Evolutionary conservation across 2,113 vertebrate species (phyloP).

Genomic region (Hiodon alosoides): DNA sequence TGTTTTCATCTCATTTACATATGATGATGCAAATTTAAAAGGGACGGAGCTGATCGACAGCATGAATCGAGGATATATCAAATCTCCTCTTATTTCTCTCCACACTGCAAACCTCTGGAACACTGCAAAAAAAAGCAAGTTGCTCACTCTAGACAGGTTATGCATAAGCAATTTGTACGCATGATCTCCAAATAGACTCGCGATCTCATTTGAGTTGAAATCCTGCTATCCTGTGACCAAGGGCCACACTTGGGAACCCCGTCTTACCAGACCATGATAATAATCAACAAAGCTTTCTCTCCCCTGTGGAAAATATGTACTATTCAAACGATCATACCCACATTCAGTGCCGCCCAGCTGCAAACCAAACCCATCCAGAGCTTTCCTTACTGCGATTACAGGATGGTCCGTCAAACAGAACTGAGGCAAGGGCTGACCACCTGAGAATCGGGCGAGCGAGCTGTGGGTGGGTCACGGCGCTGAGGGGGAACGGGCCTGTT

Average conservation of each 20-base stretch:
- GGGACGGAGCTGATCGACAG: no score
- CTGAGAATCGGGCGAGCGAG: no score
- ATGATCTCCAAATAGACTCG: slow-evolving; percentile 33
- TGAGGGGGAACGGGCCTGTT: no score
- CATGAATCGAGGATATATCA: background rate
- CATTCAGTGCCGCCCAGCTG: no score
- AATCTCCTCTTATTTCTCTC: background rate
- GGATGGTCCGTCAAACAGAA: no score
- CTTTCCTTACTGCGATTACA: no score
- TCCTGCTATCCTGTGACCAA: slow-evolving; percentile 5
- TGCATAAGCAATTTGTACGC: slow-evolving; percentile 35
- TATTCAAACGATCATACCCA: no score
- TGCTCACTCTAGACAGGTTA: slow-evolving; percentile 33
- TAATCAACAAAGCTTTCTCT: slow-evolving; percentile 25
- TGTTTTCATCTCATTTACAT: no score
- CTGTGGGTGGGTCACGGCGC: no score
- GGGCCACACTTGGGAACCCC: slow-evolving; percentile 11
- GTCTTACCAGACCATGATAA: slow-evolving; percentile 22
- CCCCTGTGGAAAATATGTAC: background rate
- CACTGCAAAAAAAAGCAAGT: slow-evolving; percentile 15
- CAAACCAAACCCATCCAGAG: no score
- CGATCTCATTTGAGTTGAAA: slow-evolving; percentile 33
- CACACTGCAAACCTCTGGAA: background rate
- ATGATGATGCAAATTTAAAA: no score
- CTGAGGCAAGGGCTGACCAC: no score